Percentiles rank a stretch among this genome's conserved stretches.
These are phyloP conservation scores for Tiphia femorata DNA, from an alignment of 2,888 invertebrate species.

Conservation along the genomic window DNA sequence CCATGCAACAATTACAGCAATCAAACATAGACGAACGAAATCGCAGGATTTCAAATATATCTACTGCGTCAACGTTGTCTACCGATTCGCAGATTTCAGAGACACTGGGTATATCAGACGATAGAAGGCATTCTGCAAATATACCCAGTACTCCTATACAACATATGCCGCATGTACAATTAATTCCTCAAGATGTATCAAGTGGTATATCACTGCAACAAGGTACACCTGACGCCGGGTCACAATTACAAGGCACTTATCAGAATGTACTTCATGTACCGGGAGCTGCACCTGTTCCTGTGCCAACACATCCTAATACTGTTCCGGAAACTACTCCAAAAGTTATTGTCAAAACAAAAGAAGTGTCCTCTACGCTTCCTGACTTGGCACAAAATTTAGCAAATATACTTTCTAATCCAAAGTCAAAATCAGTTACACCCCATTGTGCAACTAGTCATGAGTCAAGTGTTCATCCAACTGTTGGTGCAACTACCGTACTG, in stretches of 20 bases:
- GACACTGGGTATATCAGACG: constrained; percentile 29
- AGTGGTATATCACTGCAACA: constrained; percentile 33
- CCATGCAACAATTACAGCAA: constrained; percentile 49
- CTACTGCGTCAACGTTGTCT: constrained; percentile 56
- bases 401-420: constrained; percentile 66
- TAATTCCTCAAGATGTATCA: constrained; percentile 32
- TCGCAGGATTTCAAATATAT: constrained; percentile 62
- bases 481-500: constrained; percentile 18
- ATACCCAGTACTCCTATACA: constrained; percentile 28
- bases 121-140: constrained; percentile 35
- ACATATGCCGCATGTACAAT: constrained; percentile 35
- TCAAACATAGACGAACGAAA: constrained; percentile 58
- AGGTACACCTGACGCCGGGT: constrained; percentile 25
- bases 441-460: constrained; percentile 52
- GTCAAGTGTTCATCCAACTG: constrained; percentile 20
- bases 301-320: constrained; percentile 35
- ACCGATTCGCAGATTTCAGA: constrained; percentile 59
- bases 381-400: constrained; percentile 66
- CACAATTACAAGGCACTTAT: constrained; percentile 35
- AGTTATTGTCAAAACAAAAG: constrained; percentile 55
- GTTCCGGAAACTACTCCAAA: constrained; percentile 43
- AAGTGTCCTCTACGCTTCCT: constrained; percentile 64
- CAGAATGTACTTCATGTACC: constrained; percentile 38
- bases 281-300: constrained; percentile 22
- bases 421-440: constrained; percentile 59